Conservation (phyloP, 2,888 invertebrate species). For the Acrobeloides nanus region DNA sequence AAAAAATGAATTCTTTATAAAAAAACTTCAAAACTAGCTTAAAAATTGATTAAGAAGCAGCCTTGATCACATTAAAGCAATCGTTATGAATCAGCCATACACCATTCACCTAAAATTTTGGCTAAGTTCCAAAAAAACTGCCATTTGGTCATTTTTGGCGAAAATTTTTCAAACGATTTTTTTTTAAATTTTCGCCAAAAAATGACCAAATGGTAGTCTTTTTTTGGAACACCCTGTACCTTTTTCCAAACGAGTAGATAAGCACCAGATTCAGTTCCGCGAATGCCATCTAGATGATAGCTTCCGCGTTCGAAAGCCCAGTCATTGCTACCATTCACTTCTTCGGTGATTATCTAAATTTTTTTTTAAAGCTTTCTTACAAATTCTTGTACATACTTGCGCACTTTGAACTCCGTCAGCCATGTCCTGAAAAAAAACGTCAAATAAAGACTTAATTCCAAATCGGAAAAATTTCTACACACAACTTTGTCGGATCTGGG, state of each 20-base stretch:
- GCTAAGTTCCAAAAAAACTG: no score
- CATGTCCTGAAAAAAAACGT: no score
- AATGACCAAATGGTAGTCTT: no score
- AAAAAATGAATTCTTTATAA: background rate
- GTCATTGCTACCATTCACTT: constrained; percentile 53
- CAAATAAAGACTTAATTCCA: no score
- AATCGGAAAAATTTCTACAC: no score
- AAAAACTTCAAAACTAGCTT: background rate
- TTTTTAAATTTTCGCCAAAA: no score
- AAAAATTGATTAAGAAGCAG: constrained; percentile 23
- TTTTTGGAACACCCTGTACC: no score
- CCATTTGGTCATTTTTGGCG: no score
- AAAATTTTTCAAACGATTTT: no score
- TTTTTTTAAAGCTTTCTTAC: constrained; percentile 5
- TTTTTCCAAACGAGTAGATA: constrained; percentile 51
- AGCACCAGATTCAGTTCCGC: constrained; percentile 51
- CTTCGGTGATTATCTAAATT: constrained; percentile 51
- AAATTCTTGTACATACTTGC: constrained; percentile 22
- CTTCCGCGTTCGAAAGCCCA: constrained; percentile 54
- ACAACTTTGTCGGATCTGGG: no score
- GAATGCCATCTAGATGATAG: constrained; percentile 51
- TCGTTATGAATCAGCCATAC: constrained; percentile 53
- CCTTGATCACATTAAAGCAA: constrained; percentile 54
- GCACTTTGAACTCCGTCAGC: constrained; percentile 51
- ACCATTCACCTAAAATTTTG: no score